phyloP scores from a whole-genome alignment of 1,140 invertebrate species.

The Drosophila arawakana region DNA sequence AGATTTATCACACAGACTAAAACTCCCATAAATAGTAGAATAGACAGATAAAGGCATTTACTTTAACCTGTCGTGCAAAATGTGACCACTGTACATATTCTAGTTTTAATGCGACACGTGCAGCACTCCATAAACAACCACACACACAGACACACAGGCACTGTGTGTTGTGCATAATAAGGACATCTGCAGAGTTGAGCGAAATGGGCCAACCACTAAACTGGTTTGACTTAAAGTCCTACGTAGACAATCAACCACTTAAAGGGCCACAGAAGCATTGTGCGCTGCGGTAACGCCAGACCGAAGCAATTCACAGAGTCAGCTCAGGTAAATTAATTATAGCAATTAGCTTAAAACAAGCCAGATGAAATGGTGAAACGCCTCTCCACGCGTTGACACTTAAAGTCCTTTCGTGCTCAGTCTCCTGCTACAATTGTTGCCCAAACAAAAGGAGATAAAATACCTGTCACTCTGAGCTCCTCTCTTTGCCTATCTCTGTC shows the following conservation, averaged over 20 bases:
- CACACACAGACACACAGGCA: constrained; percentile 18
- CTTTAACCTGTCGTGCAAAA: constrained; percentile 53
- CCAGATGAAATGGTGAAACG: constrained; percentile 6
- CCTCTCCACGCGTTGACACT: constrained; percentile 13
- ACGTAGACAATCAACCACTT: constrained; percentile 2
- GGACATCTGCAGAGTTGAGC: constrained; percentile 48
- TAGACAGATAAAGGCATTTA: constrained; percentile 44
- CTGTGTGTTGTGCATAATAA: constrained; percentile 44
- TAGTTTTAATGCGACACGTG: constrained; percentile 68
- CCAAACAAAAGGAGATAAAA: constrained; percentile 9
- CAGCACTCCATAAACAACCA: constrained; percentile 18
- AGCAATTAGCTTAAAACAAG: constrained; percentile 59
- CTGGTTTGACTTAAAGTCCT: constrained; percentile 30
- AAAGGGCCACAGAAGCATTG: constrained; percentile 34
- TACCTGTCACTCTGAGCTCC: not conserved
- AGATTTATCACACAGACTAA: not conserved
- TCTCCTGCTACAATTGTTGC: not conserved
- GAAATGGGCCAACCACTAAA: constrained; percentile 41
- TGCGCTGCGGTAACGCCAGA: constrained; percentile 13
- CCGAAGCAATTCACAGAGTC: constrained; percentile 56
- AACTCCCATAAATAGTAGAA: not conserved
- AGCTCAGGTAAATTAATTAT: constrained; percentile 73
- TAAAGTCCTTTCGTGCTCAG: constrained; percentile 4
- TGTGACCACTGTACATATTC: constrained; percentile 53
- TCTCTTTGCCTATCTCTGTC: not conserved